Conservation (phyloP, 2,113 vertebrate genomes). For the Microtus pennsylvanicus region DNA sequence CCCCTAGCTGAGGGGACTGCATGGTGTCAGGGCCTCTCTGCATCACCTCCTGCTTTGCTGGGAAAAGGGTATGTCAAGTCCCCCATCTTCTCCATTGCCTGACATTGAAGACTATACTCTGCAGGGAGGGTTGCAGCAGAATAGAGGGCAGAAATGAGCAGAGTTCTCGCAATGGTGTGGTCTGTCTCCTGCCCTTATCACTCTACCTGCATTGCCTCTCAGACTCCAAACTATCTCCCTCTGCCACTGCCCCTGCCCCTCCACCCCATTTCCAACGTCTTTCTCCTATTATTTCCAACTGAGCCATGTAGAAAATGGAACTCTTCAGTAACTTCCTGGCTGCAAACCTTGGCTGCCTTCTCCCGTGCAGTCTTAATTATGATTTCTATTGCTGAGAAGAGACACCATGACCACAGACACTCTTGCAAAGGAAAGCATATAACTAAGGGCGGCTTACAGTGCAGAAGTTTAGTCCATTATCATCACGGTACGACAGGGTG, state of each 20-base stretch:
- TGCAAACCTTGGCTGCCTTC: neutral
- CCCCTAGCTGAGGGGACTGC: neutral
- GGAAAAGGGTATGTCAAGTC: no score
- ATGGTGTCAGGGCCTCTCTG: fast-evolving
- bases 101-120: fast-evolving
- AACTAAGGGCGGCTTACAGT: neutral
- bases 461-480: no score
- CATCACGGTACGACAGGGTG: no score
- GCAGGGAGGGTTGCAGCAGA: fast-evolving
- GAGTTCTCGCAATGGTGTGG: fast-evolving
- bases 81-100: neutral
- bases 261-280: fast-evolving
- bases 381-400: neutral
- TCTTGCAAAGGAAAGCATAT: neutral
- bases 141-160: fast-evolving
- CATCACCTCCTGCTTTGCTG: neutral
- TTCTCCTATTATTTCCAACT: neutral
- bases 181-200: neutral
- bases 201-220: neutral
- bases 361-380: neutral
- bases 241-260: no score
- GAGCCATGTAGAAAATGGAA: neutral
- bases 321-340: fast-evolving
- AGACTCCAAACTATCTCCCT: neutral
- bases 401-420: neutral